A percentile compares a stretch with the other conserved stretches of the same genome.
Evolutionary conservation across 2,797 vertebrate species (phyloP).

Genomic region (Eurystomus glaucurus): DNA sequence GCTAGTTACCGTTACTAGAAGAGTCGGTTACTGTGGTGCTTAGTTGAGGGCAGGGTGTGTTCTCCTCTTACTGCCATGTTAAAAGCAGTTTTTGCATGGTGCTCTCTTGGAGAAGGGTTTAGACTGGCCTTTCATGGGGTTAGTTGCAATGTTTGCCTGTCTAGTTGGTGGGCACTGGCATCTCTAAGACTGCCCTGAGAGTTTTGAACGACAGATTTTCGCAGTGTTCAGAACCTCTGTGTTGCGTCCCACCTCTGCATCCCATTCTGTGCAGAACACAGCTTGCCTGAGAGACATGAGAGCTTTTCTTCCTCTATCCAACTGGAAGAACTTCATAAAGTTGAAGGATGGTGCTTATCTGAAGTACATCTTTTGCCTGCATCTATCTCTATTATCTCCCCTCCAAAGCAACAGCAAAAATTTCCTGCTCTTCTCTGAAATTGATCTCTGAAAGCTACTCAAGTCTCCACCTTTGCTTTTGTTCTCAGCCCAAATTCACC

Average conservation of each 20-base stretch:
- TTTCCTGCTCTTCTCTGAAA: not conserved
- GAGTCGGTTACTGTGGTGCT: not conserved
- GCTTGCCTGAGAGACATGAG: not conserved
- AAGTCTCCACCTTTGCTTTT: not conserved
- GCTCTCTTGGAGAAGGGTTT: not conserved
- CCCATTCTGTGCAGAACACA: not conserved
- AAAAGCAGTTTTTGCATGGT: not conserved
- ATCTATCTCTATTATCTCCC: not conserved
- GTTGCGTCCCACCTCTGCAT: not conserved
- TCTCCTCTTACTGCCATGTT: not conserved
- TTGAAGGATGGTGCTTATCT: not conserved
- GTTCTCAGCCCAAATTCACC: not conserved
- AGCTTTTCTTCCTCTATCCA: not conserved
- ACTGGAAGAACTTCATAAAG: not conserved
- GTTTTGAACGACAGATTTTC: not conserved
- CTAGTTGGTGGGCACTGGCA: not conserved
- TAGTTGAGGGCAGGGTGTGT: not conserved
- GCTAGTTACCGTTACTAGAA: not conserved
- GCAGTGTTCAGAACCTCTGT: not conserved
- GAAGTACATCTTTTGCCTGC: not conserved
- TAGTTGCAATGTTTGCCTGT: not conserved
- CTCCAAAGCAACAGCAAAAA: not conserved
- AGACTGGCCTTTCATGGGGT: not conserved
- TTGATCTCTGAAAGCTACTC: not conserved
- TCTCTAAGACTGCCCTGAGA: not conserved